Conservation (phyloP, 2,797 vertebrate genomes). For the Scolopax rusticola region DNA sequence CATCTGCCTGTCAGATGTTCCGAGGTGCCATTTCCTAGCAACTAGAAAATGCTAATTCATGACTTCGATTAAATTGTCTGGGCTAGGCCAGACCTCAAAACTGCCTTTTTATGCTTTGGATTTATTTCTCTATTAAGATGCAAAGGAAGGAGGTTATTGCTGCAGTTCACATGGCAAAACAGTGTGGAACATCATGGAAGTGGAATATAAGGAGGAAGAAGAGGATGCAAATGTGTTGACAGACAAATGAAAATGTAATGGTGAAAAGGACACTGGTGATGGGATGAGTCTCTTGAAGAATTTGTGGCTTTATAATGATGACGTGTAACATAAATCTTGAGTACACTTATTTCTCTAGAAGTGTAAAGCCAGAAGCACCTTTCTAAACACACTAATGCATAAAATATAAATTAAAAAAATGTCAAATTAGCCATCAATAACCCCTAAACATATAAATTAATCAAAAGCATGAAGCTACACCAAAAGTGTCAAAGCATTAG, state of each 20-base stretch:
- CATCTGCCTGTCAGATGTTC: constrained; percentile 44
- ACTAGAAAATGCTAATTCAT: constrained; percentile 72
- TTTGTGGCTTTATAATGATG: neutral
- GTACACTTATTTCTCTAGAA: neutral
- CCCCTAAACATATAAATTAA: neutral
- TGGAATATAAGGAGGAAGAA: constrained; percentile 12
- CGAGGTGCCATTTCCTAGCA: constrained; percentile 76
- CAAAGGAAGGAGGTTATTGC: constrained; percentile 33
- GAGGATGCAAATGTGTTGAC: neutral
- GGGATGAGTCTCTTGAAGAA: neutral
- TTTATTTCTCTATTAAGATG: constrained; percentile 73
- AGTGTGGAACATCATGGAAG: neutral
- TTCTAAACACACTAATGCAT: neutral
- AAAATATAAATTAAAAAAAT: neutral
- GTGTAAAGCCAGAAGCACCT: neutral
- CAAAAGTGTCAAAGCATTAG: neutral
- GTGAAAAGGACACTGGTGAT: neutral
- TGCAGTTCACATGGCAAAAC: neutral
- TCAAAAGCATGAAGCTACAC: neutral
- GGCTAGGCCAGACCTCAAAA: constrained; percentile 45
- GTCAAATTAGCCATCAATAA: neutral
- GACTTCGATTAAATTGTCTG: constrained; percentile 70
- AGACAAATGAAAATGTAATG: neutral
- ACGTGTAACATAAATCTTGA: neutral
- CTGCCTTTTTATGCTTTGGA: constrained; percentile 56